Evolutionary conservation across 2,113 vertebrate genomes (phyloP), one percentile per base, ranked within the genome.

Genomic region (Callospermophilus lateralis): DNA sequence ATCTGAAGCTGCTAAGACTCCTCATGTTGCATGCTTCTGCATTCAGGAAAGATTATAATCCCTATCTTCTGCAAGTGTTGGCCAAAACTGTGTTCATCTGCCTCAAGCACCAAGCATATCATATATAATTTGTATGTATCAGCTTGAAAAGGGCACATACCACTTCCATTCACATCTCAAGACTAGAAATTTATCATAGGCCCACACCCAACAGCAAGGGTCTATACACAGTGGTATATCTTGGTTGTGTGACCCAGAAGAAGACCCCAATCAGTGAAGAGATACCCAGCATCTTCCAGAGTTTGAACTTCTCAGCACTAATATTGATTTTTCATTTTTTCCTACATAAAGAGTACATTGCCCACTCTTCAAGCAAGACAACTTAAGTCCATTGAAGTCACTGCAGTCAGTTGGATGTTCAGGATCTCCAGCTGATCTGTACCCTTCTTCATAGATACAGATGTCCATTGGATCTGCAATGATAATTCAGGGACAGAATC

Each of bases 1-100:
- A 77, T 77, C 42, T 92, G 67, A 77, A 92, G 84, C n/a, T 92
- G 42, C 48, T 78, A 58, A 93, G 74, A 85, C 74, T 93, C 28
- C 8, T 79, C 32, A 85, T 67, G 15, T 73, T 96, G 68, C 32
- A 20, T 42, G 5, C 45, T 55, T 68, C 45, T 95, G 51, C n/a
- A 91, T 76, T 51, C 15, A 34, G 4, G 6, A 74, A 22, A 39
- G 39, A 78, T 61, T 63, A 88, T 83, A 90, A 96, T 63, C 45
- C 37, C 22, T 77, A 12, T 30, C 19, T 92, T 94, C 37, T 53
- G 37, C 32, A 94, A 93, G 26, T 70, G 70, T 42, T 26, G 89
- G 45, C 79, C 55, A 89, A 58, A 30, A 45, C 26, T 73, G 34
- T 90, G 86, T 9, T 90, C 55, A 83, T 79, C 61, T 84, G 63